These are phyloP conservation scores for Drosophila lowei DNA, from an alignment of 1,140 invertebrate genomes.

Conservation along the genomic window DNA sequence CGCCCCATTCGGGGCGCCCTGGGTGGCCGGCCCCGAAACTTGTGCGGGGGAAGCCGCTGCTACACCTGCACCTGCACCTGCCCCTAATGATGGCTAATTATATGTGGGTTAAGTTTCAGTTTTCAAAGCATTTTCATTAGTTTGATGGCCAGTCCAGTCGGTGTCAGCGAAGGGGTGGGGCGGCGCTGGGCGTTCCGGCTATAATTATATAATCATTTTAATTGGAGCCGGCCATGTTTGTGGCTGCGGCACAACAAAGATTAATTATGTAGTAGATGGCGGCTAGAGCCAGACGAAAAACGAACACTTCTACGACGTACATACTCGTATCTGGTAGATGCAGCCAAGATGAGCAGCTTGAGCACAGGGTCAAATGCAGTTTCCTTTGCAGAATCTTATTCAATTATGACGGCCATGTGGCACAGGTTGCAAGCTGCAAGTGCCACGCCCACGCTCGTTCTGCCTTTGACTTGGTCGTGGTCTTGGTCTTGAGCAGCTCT, in stretches of 20 bases:
- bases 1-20: neutral
- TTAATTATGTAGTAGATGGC: constrained; percentile 61
- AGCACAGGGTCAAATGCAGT: constrained; percentile 1
- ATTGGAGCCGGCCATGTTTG: constrained; percentile 58
- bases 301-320: neutral
- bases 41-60: constrained; percentile 22
- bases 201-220: constrained; percentile 78
- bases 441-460: neutral
- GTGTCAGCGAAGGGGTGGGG: neutral
- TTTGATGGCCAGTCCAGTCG: constrained; percentile 41
- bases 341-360: neutral
- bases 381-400: constrained; percentile 21
- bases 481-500: constrained; percentile 1
- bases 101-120: constrained; percentile 68
- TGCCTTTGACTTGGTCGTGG: neutral
- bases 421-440: constrained; percentile 26
- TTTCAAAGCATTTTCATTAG: constrained; percentile 62
- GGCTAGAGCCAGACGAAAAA: constrained; percentile 33
- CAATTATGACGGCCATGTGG: constrained; percentile 44
- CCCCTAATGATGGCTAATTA: constrained; percentile 70
- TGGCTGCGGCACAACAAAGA: constrained; percentile 51
- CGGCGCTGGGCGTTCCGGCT: constrained; percentile 33
- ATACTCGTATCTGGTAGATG: neutral
- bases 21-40: constrained; percentile 39
- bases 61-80: constrained; percentile 16